phyloP scores from a whole-genome alignment of 2,113 vertebrate species.

The Chaetodon trifascialis region DNA sequence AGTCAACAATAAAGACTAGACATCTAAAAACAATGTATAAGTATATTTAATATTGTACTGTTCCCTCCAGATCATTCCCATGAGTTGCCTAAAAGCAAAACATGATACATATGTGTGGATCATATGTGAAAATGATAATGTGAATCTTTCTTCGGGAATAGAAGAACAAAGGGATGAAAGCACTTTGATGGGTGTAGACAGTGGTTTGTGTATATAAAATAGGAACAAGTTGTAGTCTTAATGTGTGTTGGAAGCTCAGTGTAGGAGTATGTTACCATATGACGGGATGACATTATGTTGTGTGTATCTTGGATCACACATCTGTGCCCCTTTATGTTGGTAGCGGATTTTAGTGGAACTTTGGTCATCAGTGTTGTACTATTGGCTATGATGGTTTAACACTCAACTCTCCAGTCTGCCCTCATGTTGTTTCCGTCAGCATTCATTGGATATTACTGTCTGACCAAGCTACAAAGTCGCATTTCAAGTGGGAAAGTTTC shows the following conservation, averaged over 20 bases:
- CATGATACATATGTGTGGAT: slow-evolving; percentile 40
- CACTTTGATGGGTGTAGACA: slow-evolving; percentile 63
- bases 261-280: slow-evolving; percentile 14
- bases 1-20: slow-evolving; percentile 44
- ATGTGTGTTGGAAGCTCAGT: slow-evolving; percentile 49
- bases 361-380: slow-evolving; percentile 65
- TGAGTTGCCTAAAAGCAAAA: slow-evolving; percentile 55
- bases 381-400: slow-evolving; percentile 49
- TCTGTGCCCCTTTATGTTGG: slow-evolving; percentile 26
- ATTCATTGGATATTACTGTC: slow-evolving; percentile 54
- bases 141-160: slow-evolving; percentile 55
- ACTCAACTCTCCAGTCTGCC: slow-evolving; percentile 57
- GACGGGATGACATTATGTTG: slow-evolving; percentile 32
- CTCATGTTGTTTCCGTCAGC: slow-evolving; percentile 56
- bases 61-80: slow-evolving; percentile 51
- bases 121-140: slow-evolving; percentile 59
- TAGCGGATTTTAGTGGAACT: slow-evolving; percentile 57
- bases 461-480: slow-evolving; percentile 52
- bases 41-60: slow-evolving; percentile 53
- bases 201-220: slow-evolving; percentile 45
- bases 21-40: slow-evolving; percentile 33
- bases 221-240: slow-evolving; percentile 53
- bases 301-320: slow-evolving; percentile 19
- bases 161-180: slow-evolving; percentile 56
- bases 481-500: background rate